Conservation (phyloP, 2,888 invertebrate species). For the Pseudolycoriella hygida region DNA sequence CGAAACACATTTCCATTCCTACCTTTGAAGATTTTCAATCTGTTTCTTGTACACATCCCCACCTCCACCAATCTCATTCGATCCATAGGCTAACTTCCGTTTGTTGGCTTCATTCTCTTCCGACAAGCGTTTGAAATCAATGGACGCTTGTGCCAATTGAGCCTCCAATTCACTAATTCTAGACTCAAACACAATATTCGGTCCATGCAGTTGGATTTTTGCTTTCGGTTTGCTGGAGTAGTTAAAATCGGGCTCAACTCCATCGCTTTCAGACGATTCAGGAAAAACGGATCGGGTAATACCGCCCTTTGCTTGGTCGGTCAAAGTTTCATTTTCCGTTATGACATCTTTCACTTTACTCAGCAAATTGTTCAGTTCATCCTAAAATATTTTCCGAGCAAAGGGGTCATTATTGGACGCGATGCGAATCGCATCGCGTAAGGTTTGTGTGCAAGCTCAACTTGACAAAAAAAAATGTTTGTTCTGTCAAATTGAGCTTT, state of each 20-base stretch:
- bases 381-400: slow-evolving; percentile 26
- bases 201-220: slow-evolving; percentile 41
- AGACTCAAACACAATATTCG: slow-evolving; percentile 68
- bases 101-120: slow-evolving; percentile 40
- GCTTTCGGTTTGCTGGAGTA: slow-evolving; percentile 1
- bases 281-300: slow-evolving; percentile 40
- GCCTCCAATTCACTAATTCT: slow-evolving; percentile 72
- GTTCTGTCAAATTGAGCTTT: no score
- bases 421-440: no score
- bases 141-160: slow-evolving; percentile 57
- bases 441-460: no score
- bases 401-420: background rate
- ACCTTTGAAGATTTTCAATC: slow-evolving; percentile 45
- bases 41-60: slow-evolving; percentile 45
- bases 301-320: slow-evolving; percentile 57
- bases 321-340: slow-evolving; percentile 64
- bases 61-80: slow-evolving; percentile 31
- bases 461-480: no score
- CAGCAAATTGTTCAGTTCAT: slow-evolving; percentile 55
- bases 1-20: slow-evolving; percentile 15
- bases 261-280: slow-evolving; percentile 39
- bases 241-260: slow-evolving; percentile 10
- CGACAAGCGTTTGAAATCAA: slow-evolving; percentile 55
- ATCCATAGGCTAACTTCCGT: slow-evolving; percentile 24
- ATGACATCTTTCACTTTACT: slow-evolving; percentile 74